Percentiles rank a stretch among this genome's conserved stretches.
Evolutionary conservation across 1,140 invertebrate species (phyloP).

Genomic region (Aphidius ervi): DNA sequence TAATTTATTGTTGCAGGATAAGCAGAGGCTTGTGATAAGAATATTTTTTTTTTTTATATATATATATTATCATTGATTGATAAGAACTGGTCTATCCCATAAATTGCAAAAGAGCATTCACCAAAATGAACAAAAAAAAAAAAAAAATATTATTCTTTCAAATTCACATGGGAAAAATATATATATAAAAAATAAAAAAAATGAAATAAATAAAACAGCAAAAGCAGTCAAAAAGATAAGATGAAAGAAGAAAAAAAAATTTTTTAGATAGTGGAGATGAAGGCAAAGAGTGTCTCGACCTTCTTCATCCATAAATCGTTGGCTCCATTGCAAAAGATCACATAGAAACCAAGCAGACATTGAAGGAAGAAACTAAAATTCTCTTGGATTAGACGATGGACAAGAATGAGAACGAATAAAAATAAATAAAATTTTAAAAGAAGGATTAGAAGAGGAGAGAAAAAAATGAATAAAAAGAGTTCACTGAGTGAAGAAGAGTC

Average conservation of each 20-base stretch:
- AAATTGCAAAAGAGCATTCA: too few relatives aligned
- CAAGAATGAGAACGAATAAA: constrained; percentile 21
- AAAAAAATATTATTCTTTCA: not conserved
- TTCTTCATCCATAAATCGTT: constrained; percentile 33
- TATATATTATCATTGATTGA: too few relatives aligned
- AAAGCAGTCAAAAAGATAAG: constrained; percentile 10
- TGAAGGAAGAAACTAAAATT: constrained; percentile 2
- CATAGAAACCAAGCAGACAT: not conserved
- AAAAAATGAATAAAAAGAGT: constrained; percentile 1
- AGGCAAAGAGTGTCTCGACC: constrained; percentile 19
- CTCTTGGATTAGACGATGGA: too few relatives aligned
- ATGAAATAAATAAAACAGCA: constrained; percentile 5
- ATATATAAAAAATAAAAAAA: not conserved
- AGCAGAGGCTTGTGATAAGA: too few relatives aligned
- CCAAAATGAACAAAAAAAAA: not conserved
- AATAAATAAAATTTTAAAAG: not conserved
- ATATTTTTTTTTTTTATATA: too few relatives aligned
- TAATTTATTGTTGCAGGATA: too few relatives aligned
- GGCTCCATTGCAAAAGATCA: constrained; percentile 14
- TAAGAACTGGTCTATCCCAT: too few relatives aligned
- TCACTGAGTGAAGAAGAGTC: not conserved
- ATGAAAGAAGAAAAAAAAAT: constrained; percentile 9
- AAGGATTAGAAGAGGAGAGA: constrained; percentile 16
- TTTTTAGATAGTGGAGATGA: constrained; percentile 17
- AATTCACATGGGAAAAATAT: not conserved